Percentiles rank a stretch among this genome's conserved stretches.
These are phyloP conservation scores for Microctonus brassicae DNA, from an alignment of 2,888 invertebrate species.

Conservation along the genomic window DNA sequence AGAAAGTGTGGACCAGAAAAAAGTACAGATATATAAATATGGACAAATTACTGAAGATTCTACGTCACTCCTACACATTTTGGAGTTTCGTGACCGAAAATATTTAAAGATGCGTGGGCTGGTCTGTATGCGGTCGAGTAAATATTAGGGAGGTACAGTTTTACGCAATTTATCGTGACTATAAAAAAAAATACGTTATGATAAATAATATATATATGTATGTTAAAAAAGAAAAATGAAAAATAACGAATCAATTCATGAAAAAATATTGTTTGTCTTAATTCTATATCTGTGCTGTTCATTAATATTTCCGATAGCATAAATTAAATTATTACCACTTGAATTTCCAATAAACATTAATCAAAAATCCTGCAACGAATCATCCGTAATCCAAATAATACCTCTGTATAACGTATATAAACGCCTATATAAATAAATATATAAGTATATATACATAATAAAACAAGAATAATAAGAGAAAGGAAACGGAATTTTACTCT, in stretches of 20 bases:
- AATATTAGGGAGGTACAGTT: background rate
- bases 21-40: constrained; percentile 11
- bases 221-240: too few relatives aligned
- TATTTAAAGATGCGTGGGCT: constrained; percentile 38
- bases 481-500: constrained; percentile 2
- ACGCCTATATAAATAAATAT: background rate
- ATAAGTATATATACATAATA: constrained; percentile 6
- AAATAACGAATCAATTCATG: too few relatives aligned
- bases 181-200: background rate
- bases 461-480: constrained; percentile 1
- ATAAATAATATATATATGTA: too few relatives aligned
- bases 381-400: too few relatives aligned
- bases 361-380: constrained; percentile 27
- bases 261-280: too few relatives aligned
- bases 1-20: constrained; percentile 12
- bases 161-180: background rate
- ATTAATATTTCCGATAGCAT: too few relatives aligned
- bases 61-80: constrained; percentile 15
- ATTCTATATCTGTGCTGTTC: too few relatives aligned
- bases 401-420: too few relatives aligned
- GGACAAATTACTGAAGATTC: constrained; percentile 26
- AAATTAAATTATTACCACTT: constrained; percentile 42
- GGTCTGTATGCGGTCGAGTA: background rate
- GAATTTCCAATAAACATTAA: background rate
- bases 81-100: constrained; percentile 35